Percentiles rank a stretch among this genome's conserved stretches.
Conservation (phyloP, 35 echinoderm and acorn worm species). For the Apostichopus californicus region DNA sequence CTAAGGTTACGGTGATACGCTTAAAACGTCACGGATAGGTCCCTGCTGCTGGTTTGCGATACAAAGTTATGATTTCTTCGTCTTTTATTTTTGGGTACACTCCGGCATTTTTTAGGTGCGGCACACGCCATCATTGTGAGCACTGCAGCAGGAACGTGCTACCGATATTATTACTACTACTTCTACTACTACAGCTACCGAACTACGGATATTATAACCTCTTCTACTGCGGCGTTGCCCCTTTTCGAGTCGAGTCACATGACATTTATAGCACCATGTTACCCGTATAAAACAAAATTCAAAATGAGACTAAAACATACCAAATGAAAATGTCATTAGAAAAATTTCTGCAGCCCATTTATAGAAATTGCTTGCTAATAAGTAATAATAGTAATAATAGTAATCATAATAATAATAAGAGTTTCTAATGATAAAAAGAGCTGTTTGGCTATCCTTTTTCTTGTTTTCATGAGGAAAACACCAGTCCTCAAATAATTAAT, state of each 20-base stretch:
- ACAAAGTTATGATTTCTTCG: too few species aligned
- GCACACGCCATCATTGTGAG: conserved; percentile 37
- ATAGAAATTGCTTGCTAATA: conserved; percentile 35
- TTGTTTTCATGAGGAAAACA: conserved; percentile 29
- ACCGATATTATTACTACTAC: background rate
- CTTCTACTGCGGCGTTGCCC: conserved; percentile 5
- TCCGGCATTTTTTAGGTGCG: conserved; percentile 23
- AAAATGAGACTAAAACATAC: conserved; percentile 43
- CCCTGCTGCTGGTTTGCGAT: too few species aligned
- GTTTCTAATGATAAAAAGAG: background rate
- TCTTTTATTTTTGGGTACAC: background rate
- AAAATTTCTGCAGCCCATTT: conserved; percentile 21
- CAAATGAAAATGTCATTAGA: conserved; percentile 9
- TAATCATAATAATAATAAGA: too few species aligned
- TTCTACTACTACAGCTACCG: background rate
- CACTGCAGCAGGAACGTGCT: background rate
- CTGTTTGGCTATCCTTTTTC: conserved; percentile 24
- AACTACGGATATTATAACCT: background rate
- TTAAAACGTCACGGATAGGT: too few species aligned
- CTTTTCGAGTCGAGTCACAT: conserved; percentile 46
- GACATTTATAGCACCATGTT: conserved; percentile 54
- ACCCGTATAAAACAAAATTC: conserved; percentile 54
- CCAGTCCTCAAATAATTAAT: conserved; percentile 42
- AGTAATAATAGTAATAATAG: background rate
- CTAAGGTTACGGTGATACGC: too few species aligned